A percentile compares a stretch with the other conserved stretches of the same genome.
phyloP scores from a whole-genome alignment of 92 coral and sea anemone genomes.

The Phenganax marumi region DNA sequence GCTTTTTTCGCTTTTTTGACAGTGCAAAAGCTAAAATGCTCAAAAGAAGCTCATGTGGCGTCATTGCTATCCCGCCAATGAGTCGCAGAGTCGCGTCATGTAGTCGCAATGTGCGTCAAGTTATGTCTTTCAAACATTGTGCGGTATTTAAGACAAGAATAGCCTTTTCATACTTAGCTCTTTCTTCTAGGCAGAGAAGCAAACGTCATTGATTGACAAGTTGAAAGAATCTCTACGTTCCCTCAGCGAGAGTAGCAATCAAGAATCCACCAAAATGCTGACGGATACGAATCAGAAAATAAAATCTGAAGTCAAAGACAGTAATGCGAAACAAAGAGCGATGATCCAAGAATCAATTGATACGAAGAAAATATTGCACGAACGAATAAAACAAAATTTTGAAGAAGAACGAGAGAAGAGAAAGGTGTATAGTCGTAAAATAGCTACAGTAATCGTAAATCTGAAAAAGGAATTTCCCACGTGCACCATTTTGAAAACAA shows the following conservation, averaged over 20 bases:
- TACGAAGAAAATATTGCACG: conserved; percentile 2
- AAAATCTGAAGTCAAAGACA: conserved; percentile 1
- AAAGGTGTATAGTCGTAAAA: background rate
- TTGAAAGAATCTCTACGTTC: conserved; percentile 4
- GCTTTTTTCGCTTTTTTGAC: too few species aligned
- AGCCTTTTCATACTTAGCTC: too few species aligned
- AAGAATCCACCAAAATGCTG: conserved; percentile 10
- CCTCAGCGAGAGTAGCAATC: conserved; percentile 10
- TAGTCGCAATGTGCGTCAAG: too few species aligned
- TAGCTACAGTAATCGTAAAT: too few species aligned
- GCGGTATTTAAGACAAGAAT: too few species aligned
- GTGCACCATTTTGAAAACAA: too few species aligned
- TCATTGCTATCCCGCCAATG: too few species aligned
- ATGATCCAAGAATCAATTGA: conserved; percentile 8
- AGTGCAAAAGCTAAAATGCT: too few species aligned
- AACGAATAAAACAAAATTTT: background rate
- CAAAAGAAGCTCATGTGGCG: too few species aligned
- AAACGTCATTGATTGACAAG: conserved; percentile 3
- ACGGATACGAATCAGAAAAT: conserved; percentile 26
- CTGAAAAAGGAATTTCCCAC: too few species aligned
- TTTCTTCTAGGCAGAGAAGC: conserved; percentile 23
- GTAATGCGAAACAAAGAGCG: conserved; percentile 9
- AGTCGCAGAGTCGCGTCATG: too few species aligned
- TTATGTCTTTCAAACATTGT: too few species aligned
- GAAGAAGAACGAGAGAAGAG: conserved; percentile 40